Evolutionary conservation across 2,113 vertebrate species (phyloP), one percentile per base, ranked within the genome.

Genomic region (Alexandromys fortis): DNA sequence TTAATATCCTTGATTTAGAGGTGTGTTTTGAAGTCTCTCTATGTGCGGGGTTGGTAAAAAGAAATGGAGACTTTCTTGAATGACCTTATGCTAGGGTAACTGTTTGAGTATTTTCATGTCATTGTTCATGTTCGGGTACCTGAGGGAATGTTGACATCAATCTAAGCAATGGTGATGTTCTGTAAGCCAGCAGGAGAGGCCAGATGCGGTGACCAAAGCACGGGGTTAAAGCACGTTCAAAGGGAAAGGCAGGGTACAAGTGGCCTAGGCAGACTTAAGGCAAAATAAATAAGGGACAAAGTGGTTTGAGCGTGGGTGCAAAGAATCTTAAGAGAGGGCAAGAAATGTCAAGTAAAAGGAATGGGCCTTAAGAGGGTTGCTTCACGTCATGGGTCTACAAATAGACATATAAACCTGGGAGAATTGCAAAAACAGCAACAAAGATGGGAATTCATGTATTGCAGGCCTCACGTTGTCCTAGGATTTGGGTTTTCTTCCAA

Each of bases 21-120:
- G 55, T 92, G 35, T 92, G 76, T 52, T 97, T 95, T 96, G 24
- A n/a, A 97, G 68, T 85, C 68, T 94, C 45, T 83, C 55, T 92
- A 83, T 77, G 45, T 92, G 16, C 28, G 33, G 42, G 45, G 19
- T 86, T 90, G 78, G 73, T 95, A 83, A 95, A 89, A 89, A 42
- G 63, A 92, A 91, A 89, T 45, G 33, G 35, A 30, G 13, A 65
- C 45, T 94, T 55, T 94, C 96, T 96, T 94, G 89, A 30, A 58
- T 95, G 55, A 75, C 65, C 55, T 91, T 79, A n/a, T 83, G 75
- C 68, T 96, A 78, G 24, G 17, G 52, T 78, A 58, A 63, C 24
- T 12, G 55, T 95, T 95, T 96, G 77, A 42, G 24, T 89, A 42
- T 92, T 58, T 78, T 38, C 35, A 81, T 81, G 35, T 82, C n/a